Percentiles rank a stretch among this genome's conserved stretches.
Conservation (phyloP, 2,797 vertebrate species). For the Clamator glandarius region DNA sequence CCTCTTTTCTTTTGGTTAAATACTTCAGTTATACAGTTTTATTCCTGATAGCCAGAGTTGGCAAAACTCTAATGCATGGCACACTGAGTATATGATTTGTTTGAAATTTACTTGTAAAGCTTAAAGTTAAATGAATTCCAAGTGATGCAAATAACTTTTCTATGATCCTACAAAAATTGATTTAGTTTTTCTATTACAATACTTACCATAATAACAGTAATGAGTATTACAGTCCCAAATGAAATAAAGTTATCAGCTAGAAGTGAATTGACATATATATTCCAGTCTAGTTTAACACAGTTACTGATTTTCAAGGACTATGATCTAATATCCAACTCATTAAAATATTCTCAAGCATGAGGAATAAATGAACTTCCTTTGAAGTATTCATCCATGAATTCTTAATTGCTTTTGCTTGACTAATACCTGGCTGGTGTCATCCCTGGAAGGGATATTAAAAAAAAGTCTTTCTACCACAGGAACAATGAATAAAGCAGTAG, state of each 20-base stretch:
- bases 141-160: neutral
- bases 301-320: conserved; percentile 39
- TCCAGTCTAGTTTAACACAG: neutral
- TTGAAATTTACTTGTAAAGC: neutral
- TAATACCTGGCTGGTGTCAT: conserved; percentile 1
- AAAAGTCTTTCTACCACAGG: neutral
- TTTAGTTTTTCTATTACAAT: neutral
- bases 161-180: neutral
- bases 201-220: neutral
- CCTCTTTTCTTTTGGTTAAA: neutral
- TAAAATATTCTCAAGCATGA: conserved; percentile 41
- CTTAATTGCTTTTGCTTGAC: conserved; percentile 24
- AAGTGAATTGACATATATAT: neutral
- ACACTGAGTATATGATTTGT: neutral
- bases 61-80: neutral
- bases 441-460: neutral
- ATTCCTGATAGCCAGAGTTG: neutral
- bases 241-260: neutral
- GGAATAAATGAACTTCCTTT: conserved; percentile 47
- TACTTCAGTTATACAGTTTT: neutral
- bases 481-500: neutral
- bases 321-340: conserved; percentile 38
- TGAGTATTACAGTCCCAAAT: neutral
- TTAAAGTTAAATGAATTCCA: neutral
- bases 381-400: conserved; percentile 47